Conservation (phyloP, 2,888 invertebrate species). For the Aromia moschata region DNA sequence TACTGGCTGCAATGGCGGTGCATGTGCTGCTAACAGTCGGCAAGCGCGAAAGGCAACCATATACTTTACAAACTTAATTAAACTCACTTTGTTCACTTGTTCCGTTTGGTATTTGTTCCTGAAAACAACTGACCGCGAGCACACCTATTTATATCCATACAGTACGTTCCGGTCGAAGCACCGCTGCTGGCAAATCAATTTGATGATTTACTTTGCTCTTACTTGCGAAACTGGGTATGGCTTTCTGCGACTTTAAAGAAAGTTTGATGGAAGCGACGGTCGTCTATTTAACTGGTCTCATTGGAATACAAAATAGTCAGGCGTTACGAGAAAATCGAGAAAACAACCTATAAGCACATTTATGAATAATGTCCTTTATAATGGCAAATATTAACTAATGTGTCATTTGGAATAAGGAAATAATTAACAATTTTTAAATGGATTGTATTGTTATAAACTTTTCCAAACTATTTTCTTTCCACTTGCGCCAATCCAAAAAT, state of each 20-base stretch:
- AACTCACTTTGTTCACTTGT: slow-evolving; percentile 31
- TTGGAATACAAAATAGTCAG: too few relatives aligned
- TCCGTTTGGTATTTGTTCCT: slow-evolving; percentile 11
- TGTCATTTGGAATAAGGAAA: too few relatives aligned
- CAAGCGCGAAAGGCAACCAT: slow-evolving; percentile 26
- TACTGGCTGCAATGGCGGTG: slow-evolving; percentile 25
- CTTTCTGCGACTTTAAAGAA: not conserved
- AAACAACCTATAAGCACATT: too few relatives aligned
- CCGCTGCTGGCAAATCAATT: slow-evolving; percentile 7
- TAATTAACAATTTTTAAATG: too few relatives aligned
- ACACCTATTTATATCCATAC: slow-evolving; percentile 21
- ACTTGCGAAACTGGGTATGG: not conserved
- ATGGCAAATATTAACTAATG: too few relatives aligned
- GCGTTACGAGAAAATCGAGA: too few relatives aligned
- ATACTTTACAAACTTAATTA: slow-evolving; percentile 35
- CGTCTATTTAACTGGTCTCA: too few relatives aligned
- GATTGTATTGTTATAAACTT: too few relatives aligned
- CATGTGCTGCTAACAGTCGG: slow-evolving; percentile 31
- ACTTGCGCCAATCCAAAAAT: too few relatives aligned
- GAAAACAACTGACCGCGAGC: slow-evolving; percentile 13
- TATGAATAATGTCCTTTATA: too few relatives aligned
- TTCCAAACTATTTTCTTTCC: too few relatives aligned
- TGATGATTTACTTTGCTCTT: slow-evolving; percentile 2
- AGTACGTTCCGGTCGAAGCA: slow-evolving; percentile 1
- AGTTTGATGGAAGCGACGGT: not conserved